phyloP scores from a whole-genome alignment of 2,113 vertebrate genomes.

The Lepidothrix coronata region DNA sequence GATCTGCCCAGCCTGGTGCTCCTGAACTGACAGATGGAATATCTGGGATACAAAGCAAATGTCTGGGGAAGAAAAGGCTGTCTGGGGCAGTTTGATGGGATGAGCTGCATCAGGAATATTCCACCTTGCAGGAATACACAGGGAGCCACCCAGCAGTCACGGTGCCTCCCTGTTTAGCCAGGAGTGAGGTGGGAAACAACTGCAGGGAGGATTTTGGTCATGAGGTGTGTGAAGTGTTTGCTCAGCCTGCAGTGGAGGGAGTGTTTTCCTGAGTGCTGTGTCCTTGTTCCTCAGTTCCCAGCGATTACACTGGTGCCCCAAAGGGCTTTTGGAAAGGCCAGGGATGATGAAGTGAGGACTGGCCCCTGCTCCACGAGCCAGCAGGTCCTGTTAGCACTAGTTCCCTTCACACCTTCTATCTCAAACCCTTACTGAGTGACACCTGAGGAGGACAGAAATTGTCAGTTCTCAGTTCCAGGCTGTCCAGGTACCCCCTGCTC shows the following conservation, averaged over 20 bases:
- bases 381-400: neutral
- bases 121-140: neutral
- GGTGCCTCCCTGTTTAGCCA: neutral
- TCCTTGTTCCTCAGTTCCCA: neutral
- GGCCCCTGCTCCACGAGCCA: neutral
- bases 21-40: neutral
- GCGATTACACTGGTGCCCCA: neutral
- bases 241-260: neutral
- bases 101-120: neutral
- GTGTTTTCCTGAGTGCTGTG: neutral
- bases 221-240: conserved; percentile 1
- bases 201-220: neutral
- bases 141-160: neutral
- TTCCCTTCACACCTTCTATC: neutral
- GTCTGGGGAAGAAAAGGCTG: neutral
- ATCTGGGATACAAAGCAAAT: neutral
- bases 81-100: neutral
- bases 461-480: neutral
- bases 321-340: neutral
- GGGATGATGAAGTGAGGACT: neutral
- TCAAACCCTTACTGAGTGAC: neutral
- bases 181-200: neutral
- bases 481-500: neutral
- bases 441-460: neutral
- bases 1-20: neutral